A percentile compares a stretch with the other conserved stretches of the same genome.
Conservation (phyloP, 2,888 invertebrate genomes). For the Carcina quercana region DNA sequence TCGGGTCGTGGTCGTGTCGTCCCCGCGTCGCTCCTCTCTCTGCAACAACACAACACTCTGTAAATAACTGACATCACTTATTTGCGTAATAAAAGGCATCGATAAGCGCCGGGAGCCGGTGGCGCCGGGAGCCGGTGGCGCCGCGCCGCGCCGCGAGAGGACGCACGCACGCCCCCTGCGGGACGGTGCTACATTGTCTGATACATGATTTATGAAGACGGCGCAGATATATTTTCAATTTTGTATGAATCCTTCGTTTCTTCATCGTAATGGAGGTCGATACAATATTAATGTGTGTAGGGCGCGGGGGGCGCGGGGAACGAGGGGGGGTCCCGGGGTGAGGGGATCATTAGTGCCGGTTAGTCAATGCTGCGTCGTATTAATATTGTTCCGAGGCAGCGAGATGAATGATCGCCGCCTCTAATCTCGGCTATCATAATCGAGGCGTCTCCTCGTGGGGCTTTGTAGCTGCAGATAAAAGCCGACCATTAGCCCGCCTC, state of each 20-base stretch:
- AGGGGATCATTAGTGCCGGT: not conserved
- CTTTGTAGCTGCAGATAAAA: conserved; percentile 16
- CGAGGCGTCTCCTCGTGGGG: conserved; percentile 1
- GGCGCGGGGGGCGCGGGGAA: not conserved
- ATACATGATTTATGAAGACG: too few relatives aligned
- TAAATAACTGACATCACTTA: not conserved
- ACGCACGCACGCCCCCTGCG: not conserved
- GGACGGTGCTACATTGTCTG: not conserved
- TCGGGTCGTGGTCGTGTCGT: conserved; percentile 4
- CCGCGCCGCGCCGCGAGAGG: not conserved
- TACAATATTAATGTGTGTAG: not conserved
- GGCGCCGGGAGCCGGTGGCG: not conserved
- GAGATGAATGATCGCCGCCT: not conserved
- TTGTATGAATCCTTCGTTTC: too few relatives aligned
- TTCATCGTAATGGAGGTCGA: not conserved
- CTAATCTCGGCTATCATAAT: not conserved
- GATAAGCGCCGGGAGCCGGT: not conserved
- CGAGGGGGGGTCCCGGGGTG: not conserved
- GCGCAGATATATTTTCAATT: too few relatives aligned
- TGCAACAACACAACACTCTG: not conserved
- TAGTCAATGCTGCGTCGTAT: too few relatives aligned
- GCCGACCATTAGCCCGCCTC: conserved; percentile 19
- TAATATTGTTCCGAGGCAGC: too few relatives aligned
- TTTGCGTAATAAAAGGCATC: not conserved
- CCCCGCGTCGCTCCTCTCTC: not conserved